These are phyloP conservation scores for Crypturellus undulatus DNA, from an alignment of 2,113 vertebrate species.

Conservation along the genomic window DNA sequence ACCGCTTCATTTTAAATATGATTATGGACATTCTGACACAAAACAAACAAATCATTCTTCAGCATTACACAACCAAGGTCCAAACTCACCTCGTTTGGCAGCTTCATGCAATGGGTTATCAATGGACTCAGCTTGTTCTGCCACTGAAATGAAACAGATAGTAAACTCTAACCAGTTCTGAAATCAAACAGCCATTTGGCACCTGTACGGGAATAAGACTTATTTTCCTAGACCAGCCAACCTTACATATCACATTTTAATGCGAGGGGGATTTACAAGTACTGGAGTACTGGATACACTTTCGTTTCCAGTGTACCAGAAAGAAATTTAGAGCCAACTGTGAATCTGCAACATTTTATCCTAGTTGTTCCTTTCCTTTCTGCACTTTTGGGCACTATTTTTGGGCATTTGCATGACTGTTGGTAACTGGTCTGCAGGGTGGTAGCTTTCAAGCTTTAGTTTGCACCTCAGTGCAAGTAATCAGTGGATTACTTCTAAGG, in stretches of 20 bases:
- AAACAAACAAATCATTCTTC: not conserved
- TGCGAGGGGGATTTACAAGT: not conserved
- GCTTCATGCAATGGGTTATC: conserved; percentile 98
- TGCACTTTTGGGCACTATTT: not conserved
- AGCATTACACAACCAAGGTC: not conserved
- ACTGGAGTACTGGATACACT: not conserved
- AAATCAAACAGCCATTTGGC: not conserved
- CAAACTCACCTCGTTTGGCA: conserved; percentile 90
- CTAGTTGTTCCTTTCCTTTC: not conserved
- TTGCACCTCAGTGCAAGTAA: not conserved
- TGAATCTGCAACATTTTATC: not conserved
- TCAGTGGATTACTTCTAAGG: not conserved
- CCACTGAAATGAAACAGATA: conserved; percentile 83
- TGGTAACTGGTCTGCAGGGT: not conserved
- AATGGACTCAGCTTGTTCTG: conserved; percentile 94
- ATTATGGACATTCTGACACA: not conserved
- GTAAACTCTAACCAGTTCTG: conserved; percentile 16
- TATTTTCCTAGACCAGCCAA: not conserved
- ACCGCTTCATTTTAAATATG: not conserved
- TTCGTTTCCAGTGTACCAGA: not conserved
- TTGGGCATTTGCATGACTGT: not conserved
- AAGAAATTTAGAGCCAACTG: not conserved
- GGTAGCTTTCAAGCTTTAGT: not conserved
- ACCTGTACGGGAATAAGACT: not conserved
- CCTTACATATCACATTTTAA: not conserved